Base-by-base conservation (phyloP, 2,113 vertebrate genomes). In the Scolopax mira region DNA sequence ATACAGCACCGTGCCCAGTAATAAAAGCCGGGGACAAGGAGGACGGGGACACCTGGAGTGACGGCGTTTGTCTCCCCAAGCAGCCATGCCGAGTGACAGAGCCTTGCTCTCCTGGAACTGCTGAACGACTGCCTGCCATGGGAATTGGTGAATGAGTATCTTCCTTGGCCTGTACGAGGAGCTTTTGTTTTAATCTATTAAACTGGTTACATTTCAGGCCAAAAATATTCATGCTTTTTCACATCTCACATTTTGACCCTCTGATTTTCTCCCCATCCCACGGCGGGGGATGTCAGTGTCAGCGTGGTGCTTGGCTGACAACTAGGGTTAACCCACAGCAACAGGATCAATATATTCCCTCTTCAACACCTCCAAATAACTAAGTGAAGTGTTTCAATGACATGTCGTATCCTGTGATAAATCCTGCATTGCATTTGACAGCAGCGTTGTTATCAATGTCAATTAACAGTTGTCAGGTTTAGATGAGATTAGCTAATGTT, bases 81-180 rank as follows among this genome's bases (percentile, higher is more conserved):
- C 30, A 67, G 30, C 37, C 1, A 0, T 13, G 54, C 18, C 0
- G 3, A 1, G 2, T 28, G 48, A 77, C 23, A 18, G 13, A 85
- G n/a, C 5, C 39, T 27, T n/a, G 18, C 44, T 44, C 42, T 69
- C 42, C 75, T 7, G 13, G 31, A 54, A 42, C 21, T 15, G 37
- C 10, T 69, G 9, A 93, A 49, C 21, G 54, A 0, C 37, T 69
- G 31, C 44, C 44, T 70, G 70, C 28, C 13, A 78, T 3, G 24
- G 55, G 24, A 65, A 80, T 13, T 3, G 46, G 24, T 17, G 35
- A 79, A 49, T 35, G 2, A 41, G 15, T 37, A 7, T 33, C 46
- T 46, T 55, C 41, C 28, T 79, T 71, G 31, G 23, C 31, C 54
- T 54, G 39, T 4, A 1, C 4, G 4, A 4, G 1, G 3, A 1